These are phyloP conservation scores for Smittia sp. DNA, from an alignment of 2,888 invertebrate genomes.

Conservation along the genomic window DNA sequence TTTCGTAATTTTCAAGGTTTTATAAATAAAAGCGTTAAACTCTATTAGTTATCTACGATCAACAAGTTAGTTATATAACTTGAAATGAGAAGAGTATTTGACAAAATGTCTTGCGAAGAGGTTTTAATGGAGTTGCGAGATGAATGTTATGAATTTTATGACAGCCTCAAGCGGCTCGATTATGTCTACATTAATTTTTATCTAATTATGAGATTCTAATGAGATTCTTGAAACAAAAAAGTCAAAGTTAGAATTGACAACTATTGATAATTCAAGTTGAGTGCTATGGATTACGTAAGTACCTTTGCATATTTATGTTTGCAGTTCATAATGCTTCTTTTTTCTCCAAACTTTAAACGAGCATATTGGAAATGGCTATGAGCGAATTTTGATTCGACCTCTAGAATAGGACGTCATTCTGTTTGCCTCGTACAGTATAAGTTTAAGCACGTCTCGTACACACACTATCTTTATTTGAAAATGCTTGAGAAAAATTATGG, in stretches of 20 bases:
- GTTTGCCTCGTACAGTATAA: conserved; percentile 37
- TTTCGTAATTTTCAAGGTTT: no score
- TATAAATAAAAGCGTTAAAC: no score
- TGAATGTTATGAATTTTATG: background rate
- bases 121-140: background rate
- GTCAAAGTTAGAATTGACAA: conserved; percentile 46
- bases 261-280: conserved; percentile 51
- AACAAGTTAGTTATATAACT: no score
- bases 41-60: no score
- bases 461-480: background rate
- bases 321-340: no score
- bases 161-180: background rate
- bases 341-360: conserved; percentile 43
- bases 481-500: background rate
- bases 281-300: conserved; percentile 44
- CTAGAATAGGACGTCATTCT: conserved; percentile 41
- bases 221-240: conserved; percentile 44
- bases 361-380: conserved; percentile 48
- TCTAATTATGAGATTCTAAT: no score
- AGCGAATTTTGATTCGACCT: conserved; percentile 45
- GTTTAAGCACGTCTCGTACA: background rate
- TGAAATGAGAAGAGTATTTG: no score
- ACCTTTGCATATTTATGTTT: no score
- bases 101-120: no score
- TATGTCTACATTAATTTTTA: background rate